These are phyloP conservation scores for Eristalis intricaria DNA, from an alignment of 2,888 invertebrate species.

Conservation along the genomic window DNA sequence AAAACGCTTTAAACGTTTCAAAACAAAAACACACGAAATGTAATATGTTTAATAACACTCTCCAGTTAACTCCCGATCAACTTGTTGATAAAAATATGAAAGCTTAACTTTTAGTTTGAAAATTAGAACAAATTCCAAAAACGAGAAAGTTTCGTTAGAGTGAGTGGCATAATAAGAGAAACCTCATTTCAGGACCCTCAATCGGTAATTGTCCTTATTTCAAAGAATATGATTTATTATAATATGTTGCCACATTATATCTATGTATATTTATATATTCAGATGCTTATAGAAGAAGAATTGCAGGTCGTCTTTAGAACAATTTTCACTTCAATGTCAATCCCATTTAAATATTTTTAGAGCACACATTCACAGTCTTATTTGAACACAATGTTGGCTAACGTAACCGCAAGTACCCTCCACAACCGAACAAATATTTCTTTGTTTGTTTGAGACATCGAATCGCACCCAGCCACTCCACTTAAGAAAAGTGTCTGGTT, in stretches of 20 bases:
- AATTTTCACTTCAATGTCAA: not conserved
- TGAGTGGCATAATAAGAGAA: not conserved
- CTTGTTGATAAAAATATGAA: not conserved
- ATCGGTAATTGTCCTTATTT: not conserved
- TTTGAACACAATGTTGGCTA: not conserved
- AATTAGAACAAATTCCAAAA: not conserved
- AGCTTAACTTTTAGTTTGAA: not conserved
- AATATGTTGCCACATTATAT: not conserved
- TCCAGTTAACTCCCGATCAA: too few relatives aligned
- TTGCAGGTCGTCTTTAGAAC: not conserved
- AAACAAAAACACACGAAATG: too few relatives aligned
- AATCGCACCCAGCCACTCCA: constrained; percentile 32
- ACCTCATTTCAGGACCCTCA: not conserved
- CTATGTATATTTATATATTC: not conserved
- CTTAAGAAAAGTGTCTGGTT: constrained; percentile 21
- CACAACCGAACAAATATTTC: constrained; percentile 34
- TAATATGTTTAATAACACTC: too few relatives aligned
- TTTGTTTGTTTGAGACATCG: constrained; percentile 37
- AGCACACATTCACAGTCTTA: not conserved
- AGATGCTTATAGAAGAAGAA: not conserved
- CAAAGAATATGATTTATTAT: not conserved
- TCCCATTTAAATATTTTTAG: not conserved
- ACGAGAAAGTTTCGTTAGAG: not conserved
- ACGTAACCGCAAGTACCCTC: not conserved
- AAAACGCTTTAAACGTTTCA: too few relatives aligned